A percentile compares a stretch with the other conserved stretches of the same genome.
Evolutionary conservation across 2,888 invertebrate genomes (phyloP).

Genomic region (Drosophila paranaensis): DNA sequence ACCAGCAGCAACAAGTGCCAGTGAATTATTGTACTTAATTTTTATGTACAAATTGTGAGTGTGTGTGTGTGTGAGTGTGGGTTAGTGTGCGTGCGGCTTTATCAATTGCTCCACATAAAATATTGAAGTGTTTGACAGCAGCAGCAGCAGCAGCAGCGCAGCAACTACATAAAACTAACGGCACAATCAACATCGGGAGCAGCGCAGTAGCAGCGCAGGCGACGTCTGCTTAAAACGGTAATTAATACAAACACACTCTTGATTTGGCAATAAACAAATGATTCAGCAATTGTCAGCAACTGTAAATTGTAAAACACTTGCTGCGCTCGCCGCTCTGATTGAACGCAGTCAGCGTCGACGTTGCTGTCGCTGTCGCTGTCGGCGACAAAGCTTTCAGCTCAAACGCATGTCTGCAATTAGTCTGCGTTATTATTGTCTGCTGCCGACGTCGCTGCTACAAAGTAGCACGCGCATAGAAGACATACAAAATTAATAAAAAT

Average conservation of each 20-base stretch:
- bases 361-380: slow-evolving; percentile 27
- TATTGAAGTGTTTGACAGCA: slow-evolving; percentile 76
- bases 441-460: slow-evolving; percentile 40
- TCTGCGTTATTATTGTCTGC: slow-evolving; percentile 63
- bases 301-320: slow-evolving; percentile 77
- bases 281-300: slow-evolving; percentile 75
- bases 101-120: slow-evolving; percentile 78
- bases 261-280: slow-evolving; percentile 79
- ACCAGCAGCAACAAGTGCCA: slow-evolving; percentile 72
- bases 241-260: slow-evolving; percentile 75
- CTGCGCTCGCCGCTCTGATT: slow-evolving; percentile 49
- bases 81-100: slow-evolving; percentile 57
- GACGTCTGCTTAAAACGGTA: slow-evolving; percentile 75
- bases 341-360: slow-evolving; percentile 42
- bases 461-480: slow-evolving; percentile 66
- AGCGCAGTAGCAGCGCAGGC: slow-evolving; percentile 16
- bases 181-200: slow-evolving; percentile 12
- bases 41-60: slow-evolving; percentile 67
- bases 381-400: slow-evolving; percentile 56
- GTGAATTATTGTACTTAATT: slow-evolving; percentile 81
- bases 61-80: slow-evolving; percentile 19
- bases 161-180: slow-evolving; percentile 39
- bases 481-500: slow-evolving; percentile 29
- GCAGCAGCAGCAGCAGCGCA: slow-evolving; percentile 27
- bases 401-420: slow-evolving; percentile 79